Evolutionary conservation across 2,797 vertebrate species (phyloP), one percentile per base, ranked within the genome.

Genomic region (Mormyrops attenuatus): DNA sequence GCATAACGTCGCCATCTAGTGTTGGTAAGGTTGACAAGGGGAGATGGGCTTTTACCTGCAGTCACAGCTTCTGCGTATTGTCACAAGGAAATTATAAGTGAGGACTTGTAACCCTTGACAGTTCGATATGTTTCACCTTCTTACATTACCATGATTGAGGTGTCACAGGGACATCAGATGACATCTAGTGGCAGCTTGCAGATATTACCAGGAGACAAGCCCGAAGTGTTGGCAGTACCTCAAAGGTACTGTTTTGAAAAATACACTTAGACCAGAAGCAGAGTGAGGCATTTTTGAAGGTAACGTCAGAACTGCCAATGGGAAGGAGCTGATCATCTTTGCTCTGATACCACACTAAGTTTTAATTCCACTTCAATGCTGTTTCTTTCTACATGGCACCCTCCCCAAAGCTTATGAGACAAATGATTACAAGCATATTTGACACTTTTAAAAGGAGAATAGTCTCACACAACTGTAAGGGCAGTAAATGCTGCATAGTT

Each of bases 1-100:
- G 53, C 85, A 80, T 84, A 57, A 86, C 4, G 41, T 66, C 88
- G 87, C 88, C 85, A 89, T 90, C 66, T 90, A 90, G 85, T 73
- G 89, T 87, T 26, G 26, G 38, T 0, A 11, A 57, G 4, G 8
- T 38, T 57, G 73, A 77, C 5, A 77, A 77, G 73, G 30, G 34
- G 15, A 38, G 73, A 77, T 8, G 34, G 5, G 34, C 73, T 77
- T 77, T 73, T 34, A 34, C 30, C 30, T 15, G 66, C 30, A 30
- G 26, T 5, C 66, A 5, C 66, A 69, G 22, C 17, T n/a, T 57
- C 69, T 17, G 30, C 1, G 26, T 5, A 69, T 34, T 13, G 63
- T 69, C 26, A 69, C 73, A 6, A 77, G 73, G 3, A 41, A 77
- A 77, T 77, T 20, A 41, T 20, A 20, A 20, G 69, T 41, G 2